Evolutionary conservation across 2,113 vertebrate species (phyloP).

Genomic region (Cyanoramphus novaezelandiae): DNA sequence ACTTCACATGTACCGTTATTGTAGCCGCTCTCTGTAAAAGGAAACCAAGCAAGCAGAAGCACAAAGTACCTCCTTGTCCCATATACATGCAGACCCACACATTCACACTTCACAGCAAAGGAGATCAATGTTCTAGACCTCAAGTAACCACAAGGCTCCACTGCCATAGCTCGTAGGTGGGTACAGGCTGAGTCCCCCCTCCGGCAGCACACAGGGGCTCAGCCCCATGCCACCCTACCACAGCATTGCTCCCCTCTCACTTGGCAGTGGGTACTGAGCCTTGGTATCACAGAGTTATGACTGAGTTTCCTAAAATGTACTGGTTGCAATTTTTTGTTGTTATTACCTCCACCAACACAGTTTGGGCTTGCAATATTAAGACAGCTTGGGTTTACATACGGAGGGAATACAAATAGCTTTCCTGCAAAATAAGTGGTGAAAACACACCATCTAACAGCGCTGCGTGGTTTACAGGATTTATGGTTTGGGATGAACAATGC

Average conservation of each 20-base stretch:
- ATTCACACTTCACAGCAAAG: background rate
- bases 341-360: conserved; percentile 51
- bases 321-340: conserved; percentile 10
- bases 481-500: conserved; percentile 27
- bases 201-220: background rate
- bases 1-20: rapidly evolving
- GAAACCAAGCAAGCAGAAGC: background rate
- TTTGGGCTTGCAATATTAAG: conserved; percentile 53
- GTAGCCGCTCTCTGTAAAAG: background rate
- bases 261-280: rapidly evolving
- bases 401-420: conserved; percentile 51
- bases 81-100: rapidly evolving
- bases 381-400: conserved; percentile 59
- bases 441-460: background rate
- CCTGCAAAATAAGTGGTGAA: conserved; percentile 46
- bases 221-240: background rate
- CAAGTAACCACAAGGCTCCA: background rate
- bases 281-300: rapidly evolving
- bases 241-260: background rate
- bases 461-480: background rate
- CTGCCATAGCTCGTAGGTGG: background rate
- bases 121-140: background rate
- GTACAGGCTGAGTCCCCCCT: background rate
- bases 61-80: background rate
- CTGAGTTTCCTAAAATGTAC: background rate